Evolutionary conservation across 2,797 vertebrate genomes (phyloP).

Genomic region (Agapornis canus): DNA sequence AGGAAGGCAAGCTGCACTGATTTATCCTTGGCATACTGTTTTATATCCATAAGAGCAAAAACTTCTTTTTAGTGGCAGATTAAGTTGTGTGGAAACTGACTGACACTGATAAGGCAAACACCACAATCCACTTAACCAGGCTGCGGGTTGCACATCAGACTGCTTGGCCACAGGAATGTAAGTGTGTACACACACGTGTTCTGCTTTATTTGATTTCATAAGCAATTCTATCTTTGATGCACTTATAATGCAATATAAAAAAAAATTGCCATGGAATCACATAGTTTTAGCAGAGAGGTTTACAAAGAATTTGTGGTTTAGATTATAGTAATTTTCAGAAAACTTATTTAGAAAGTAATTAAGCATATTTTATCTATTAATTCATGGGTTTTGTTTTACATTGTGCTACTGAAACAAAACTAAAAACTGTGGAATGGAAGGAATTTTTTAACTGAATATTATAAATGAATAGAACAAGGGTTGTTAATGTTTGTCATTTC

Average conservation of each 20-base stretch:
- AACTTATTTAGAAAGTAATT: constrained; percentile 39
- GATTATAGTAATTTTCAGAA: background rate
- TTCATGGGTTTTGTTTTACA: background rate
- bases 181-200: background rate
- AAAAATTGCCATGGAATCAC: background rate
- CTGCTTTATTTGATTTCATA: background rate
- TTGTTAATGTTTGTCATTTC: constrained; percentile 57
- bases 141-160: background rate
- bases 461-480: constrained; percentile 61
- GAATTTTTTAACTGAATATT: constrained; percentile 37
- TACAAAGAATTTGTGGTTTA: background rate
- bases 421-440: constrained; percentile 53
- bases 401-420: constrained; percentile 40
- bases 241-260: background rate
- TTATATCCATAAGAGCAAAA: constrained; percentile 7
- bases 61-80: constrained; percentile 29
- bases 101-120: constrained; percentile 44
- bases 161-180: background rate
- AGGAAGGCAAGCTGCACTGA: background rate
- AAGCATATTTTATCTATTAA: constrained; percentile 33
- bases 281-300: background rate
- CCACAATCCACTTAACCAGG: background rate
- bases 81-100: constrained; percentile 62
- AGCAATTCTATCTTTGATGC: background rate
- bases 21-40: constrained; percentile 12